These are phyloP conservation scores for Himantopus leucocephalus DNA, from an alignment of 2,113 vertebrate genomes.

Conservation along the genomic window DNA sequence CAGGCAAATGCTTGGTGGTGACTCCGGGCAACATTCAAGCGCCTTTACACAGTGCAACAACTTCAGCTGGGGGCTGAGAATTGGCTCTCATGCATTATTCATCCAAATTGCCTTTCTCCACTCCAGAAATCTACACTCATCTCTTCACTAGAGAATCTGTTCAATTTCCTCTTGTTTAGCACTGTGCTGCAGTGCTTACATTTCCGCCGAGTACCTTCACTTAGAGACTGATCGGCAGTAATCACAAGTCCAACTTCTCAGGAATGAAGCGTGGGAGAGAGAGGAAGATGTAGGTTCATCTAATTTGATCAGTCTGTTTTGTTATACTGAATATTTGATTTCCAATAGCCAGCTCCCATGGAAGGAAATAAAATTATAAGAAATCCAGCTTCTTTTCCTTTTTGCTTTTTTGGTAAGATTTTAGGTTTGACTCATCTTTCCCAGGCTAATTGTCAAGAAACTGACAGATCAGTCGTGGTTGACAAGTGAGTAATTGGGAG, in stretches of 20 bases:
- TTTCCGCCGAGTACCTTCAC: neutral
- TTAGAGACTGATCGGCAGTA: neutral
- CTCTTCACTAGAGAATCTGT: neutral
- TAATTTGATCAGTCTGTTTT: neutral
- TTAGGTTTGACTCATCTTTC: constrained; percentile 72
- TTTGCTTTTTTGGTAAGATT: constrained; percentile 51
- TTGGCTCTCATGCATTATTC: neutral
- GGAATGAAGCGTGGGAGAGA: neutral
- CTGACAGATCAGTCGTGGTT: constrained; percentile 48
- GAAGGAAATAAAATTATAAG: neutral
- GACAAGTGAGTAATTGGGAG: constrained; percentile 66
- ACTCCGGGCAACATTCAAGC: neutral
- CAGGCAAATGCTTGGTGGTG: neutral
- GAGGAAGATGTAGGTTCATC: neutral
- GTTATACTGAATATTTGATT: neutral
- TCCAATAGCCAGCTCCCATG: neutral
- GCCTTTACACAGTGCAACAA: neutral
- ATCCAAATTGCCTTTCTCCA: constrained; percentile 7
- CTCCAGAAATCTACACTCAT: neutral
- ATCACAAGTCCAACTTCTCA: neutral
- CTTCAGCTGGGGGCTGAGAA: neutral
- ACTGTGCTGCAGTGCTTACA: neutral
- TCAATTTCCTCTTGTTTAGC: constrained; percentile 29
- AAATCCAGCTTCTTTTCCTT: neutral
- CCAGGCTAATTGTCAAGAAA: constrained; percentile 66